A percentile compares a stretch with the other conserved stretches of the same genome.
These are phyloP conservation scores for Pipra filicauda DNA, from an alignment of 2,113 vertebrate genomes.

Conservation along the genomic window DNA sequence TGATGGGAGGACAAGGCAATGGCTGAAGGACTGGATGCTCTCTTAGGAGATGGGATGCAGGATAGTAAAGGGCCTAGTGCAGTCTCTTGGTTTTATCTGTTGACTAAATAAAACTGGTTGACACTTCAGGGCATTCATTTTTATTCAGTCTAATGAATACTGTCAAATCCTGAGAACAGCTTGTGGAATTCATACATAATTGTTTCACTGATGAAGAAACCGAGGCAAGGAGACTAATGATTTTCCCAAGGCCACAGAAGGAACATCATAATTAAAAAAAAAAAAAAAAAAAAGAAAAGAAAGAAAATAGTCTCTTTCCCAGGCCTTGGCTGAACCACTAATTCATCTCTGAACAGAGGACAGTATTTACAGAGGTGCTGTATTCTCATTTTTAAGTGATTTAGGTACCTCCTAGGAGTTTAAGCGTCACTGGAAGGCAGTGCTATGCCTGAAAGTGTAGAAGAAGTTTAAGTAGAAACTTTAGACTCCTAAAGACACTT, in stretches of 20 bases:
- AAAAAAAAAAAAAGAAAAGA: background rate
- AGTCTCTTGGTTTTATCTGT: constrained; percentile 38
- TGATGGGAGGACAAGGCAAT: background rate
- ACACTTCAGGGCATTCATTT: constrained; percentile 62
- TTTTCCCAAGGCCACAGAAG: constrained; percentile 59
- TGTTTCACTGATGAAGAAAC: constrained; percentile 67
- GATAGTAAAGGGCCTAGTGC: background rate
- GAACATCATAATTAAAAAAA: constrained; percentile 47
- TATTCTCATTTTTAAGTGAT: background rate
- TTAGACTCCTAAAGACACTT: background rate
- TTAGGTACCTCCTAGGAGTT: background rate
- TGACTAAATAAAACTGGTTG: constrained; percentile 61
- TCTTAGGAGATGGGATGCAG: background rate
- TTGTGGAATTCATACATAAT: constrained; percentile 70
- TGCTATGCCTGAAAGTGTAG: background rate
- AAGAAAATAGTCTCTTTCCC: background rate
- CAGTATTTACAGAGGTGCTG: background rate
- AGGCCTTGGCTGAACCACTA: background rate
- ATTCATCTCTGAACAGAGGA: constrained; percentile 3
- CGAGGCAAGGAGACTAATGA: constrained; percentile 39
- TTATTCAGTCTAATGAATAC: constrained; percentile 66
- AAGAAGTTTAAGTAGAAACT: background rate
- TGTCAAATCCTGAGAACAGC: constrained; percentile 67
- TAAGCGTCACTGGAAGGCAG: background rate
- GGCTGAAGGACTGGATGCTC: background rate